A percentile compares a stretch with the other conserved stretches of the same genome.
These are phyloP conservation scores for Xerus rutilus DNA, from an alignment of 2,797 vertebrate species.

Conservation along the genomic window DNA sequence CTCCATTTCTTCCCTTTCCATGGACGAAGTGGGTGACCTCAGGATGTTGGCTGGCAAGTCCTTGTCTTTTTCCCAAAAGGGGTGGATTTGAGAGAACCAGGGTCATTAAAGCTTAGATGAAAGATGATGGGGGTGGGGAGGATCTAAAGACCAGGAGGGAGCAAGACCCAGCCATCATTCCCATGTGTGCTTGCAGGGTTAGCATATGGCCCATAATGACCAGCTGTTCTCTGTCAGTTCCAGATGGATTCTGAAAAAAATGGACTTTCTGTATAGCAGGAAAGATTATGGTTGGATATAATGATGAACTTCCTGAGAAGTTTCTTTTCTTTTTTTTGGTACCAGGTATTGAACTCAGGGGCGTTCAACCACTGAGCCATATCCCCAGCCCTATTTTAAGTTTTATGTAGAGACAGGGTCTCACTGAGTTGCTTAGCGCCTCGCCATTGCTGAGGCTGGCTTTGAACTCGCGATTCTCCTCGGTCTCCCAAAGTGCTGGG, in stretches of 20 bases:
- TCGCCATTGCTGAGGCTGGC: too few species aligned
- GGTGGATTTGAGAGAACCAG: neutral
- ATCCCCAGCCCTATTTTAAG: too few species aligned
- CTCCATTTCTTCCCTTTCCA: neutral
- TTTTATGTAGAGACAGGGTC: too few species aligned
- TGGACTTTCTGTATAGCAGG: constrained; percentile 14
- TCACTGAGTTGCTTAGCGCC: too few species aligned
- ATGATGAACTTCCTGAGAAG: constrained; percentile 66
- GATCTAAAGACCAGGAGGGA: neutral
- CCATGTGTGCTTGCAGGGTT: constrained; percentile 20
- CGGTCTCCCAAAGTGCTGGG: too few species aligned
- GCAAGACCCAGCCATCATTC: neutral
- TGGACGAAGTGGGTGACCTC: neutral
- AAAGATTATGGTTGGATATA: constrained; percentile 28
- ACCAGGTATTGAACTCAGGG: too few species aligned
- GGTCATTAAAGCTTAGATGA: neutral
- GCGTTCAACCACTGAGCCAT: too few species aligned
- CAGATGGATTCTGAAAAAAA: constrained; percentile 68
- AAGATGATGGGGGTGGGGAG: neutral
- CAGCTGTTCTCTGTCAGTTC: constrained; percentile 65
- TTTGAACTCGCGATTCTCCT: too few species aligned
- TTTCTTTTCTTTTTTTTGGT: neutral
- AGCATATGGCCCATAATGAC: constrained; percentile 58
- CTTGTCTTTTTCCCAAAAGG: neutral
- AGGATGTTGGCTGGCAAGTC: neutral